Evolutionary conservation across 2,888 invertebrate species (phyloP).

Genomic region (Zelleria hepariella): DNA sequence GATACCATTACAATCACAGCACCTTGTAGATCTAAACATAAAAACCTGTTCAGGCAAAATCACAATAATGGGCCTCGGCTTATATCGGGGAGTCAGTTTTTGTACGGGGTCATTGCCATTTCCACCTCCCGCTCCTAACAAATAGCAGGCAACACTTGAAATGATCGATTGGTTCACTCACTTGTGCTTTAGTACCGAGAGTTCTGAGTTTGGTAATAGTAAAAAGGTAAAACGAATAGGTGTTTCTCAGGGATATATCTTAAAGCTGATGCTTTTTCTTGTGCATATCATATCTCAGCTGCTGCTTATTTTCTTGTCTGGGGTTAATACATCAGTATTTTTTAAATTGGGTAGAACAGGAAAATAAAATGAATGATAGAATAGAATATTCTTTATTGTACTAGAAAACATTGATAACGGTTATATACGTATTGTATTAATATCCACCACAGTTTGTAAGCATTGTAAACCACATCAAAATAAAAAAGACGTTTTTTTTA

Average conservation of each 20-base stretch:
- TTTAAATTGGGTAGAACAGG: too few relatives aligned
- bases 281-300: too few relatives aligned
- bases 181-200: background rate
- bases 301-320: too few relatives aligned
- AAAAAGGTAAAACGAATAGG: too few relatives aligned
- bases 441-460: background rate
- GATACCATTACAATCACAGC: background rate
- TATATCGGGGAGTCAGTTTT: too few relatives aligned
- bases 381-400: too few relatives aligned
- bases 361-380: too few relatives aligned
- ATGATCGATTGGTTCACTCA: background rate
- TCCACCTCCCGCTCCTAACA: background rate
- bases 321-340: too few relatives aligned
- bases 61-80: background rate
- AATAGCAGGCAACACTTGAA: background rate
- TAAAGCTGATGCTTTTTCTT: too few relatives aligned
- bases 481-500: background rate
- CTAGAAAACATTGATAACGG: too few relatives aligned
- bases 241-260: too few relatives aligned
- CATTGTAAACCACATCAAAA: background rate
- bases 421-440: too few relatives aligned
- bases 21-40: background rate
- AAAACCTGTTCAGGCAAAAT: background rate
- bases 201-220: background rate
- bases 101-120: background rate